A percentile compares a stretch with the other conserved stretches of the same genome.
These are phyloP conservation scores for Drosophila incognita DNA, from an alignment of 2,888 invertebrate genomes.

Conservation along the genomic window DNA sequence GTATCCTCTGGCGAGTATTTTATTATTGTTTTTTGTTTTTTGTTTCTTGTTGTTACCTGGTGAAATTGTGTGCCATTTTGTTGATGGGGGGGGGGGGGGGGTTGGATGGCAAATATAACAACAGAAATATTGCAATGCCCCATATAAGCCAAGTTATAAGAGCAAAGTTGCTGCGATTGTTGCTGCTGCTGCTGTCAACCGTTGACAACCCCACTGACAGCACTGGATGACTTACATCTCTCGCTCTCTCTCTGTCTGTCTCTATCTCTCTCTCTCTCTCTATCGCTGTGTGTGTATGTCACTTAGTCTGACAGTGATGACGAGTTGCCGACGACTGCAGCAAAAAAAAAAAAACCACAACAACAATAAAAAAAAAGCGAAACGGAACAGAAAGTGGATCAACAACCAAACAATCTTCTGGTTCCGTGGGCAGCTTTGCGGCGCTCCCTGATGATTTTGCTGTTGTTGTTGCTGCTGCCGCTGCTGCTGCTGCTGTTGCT, in stretches of 20 bases:
- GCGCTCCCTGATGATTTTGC: not conserved
- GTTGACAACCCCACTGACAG: conserved; percentile 54
- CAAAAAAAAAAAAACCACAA: not conserved
- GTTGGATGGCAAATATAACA: too few relatives aligned
- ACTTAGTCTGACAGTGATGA: conserved; percentile 62
- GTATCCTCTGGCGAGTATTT: not conserved
- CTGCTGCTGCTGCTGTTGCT: not conserved
- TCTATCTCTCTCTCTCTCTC: conserved; percentile 4
- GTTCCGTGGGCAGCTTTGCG: conserved; percentile 35
- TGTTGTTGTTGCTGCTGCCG: not conserved
- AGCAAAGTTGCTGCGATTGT: conserved; percentile 10
- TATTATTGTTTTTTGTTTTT: not conserved
- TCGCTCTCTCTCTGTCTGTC: conserved; percentile 4
- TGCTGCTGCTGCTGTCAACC: conserved; percentile 43
- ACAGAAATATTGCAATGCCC: not conserved
- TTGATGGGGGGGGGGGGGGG: rapidly evolving
- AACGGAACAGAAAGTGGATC: conserved; percentile 59
- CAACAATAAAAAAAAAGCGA: conserved; percentile 11
- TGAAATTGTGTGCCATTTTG: not conserved
- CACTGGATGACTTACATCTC: conserved; percentile 35
- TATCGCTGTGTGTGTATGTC: conserved; percentile 30
- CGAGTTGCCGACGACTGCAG: conserved; percentile 41
- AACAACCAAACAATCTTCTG: conserved; percentile 45
- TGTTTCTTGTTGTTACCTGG: not conserved
- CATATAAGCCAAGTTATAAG: not conserved